Conservation (phyloP, 2,797 vertebrate species). For the Poeciliopsis presidionis region DNA sequence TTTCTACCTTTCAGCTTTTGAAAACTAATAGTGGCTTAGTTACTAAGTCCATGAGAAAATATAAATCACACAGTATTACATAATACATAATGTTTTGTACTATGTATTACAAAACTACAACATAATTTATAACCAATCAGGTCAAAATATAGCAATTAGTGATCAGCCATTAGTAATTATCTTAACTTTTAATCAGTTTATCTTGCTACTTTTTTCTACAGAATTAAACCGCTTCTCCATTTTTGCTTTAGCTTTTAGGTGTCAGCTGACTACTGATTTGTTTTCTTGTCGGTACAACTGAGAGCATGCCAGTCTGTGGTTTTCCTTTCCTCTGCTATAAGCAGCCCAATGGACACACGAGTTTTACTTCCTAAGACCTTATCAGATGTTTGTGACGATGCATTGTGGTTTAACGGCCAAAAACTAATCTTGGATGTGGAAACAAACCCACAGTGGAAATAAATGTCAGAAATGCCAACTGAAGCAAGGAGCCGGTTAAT, state of each 20-base stretch:
- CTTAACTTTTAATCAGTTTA: not conserved
- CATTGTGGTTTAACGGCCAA: not conserved
- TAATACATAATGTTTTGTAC: too few relatives aligned
- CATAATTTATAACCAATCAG: not conserved
- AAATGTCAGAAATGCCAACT: not conserved
- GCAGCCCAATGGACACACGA: not conserved
- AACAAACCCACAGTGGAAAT: not conserved
- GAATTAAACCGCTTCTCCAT: not conserved
- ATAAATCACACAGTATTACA: too few relatives aligned
- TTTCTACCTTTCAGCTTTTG: not conserved
- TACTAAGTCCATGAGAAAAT: too few relatives aligned
- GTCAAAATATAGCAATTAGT: not conserved
- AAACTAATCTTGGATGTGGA: not conserved
- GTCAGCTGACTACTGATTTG: not conserved
- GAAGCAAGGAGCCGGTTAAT: not conserved
- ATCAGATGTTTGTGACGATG: not conserved
- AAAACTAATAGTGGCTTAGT: not conserved
- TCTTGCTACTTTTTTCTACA: not conserved
- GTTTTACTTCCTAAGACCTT: constrained; percentile 24
- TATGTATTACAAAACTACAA: not conserved
- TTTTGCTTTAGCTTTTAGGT: not conserved
- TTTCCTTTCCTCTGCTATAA: constrained; percentile 28
- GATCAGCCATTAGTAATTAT: not conserved
- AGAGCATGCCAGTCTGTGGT: not conserved
- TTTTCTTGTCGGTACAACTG: not conserved